A percentile compares a stretch with the other conserved stretches of the same genome.
Conservation (phyloP, 2,113 vertebrate genomes). For the Lophura nycthemera region DNA sequence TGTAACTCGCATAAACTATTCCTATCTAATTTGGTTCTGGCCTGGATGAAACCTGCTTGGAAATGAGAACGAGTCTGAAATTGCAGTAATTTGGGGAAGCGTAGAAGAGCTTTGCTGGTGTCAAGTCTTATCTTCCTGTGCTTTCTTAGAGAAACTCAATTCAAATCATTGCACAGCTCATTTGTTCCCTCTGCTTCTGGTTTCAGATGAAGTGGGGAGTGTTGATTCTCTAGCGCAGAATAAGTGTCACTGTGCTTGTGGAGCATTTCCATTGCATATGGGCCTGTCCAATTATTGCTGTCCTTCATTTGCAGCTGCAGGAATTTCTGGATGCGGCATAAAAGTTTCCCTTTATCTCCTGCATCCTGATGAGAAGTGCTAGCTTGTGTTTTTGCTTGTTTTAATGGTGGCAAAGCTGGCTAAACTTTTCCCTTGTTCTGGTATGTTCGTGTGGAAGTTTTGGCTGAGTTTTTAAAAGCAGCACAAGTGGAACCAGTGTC, state of each 20-base stretch:
- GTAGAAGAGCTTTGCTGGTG: conserved; percentile 45
- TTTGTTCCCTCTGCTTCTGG: conserved; percentile 30
- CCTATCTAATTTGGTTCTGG: conserved; percentile 55
- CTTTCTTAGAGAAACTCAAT: conserved; percentile 68
- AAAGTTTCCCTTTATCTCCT: background rate
- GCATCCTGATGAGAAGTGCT: conserved; percentile 22
- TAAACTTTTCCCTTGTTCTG: background rate
- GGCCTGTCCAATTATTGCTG: conserved; percentile 1
- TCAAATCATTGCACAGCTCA: conserved; percentile 71
- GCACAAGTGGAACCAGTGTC: background rate
- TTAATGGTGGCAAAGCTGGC: background rate
- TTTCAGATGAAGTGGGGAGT: conserved; percentile 26
- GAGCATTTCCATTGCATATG: conserved; percentile 35
- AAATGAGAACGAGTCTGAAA: conserved; percentile 58
- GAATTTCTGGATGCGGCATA: background rate
- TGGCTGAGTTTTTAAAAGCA: background rate
- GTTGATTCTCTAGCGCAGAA: background rate
- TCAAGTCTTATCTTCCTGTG: conserved; percentile 61
- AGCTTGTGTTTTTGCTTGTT: background rate
- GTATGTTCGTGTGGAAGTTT: background rate
- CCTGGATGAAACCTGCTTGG: conserved; percentile 52
- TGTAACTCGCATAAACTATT: conserved; percentile 54
- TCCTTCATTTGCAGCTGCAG: conserved; percentile 36
- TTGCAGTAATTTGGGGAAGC: conserved; percentile 66
- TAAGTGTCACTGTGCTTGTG: conserved; percentile 50